phyloP scores from a whole-genome alignment of 2,113 vertebrate species.

The Pimephales promelas region DNA sequence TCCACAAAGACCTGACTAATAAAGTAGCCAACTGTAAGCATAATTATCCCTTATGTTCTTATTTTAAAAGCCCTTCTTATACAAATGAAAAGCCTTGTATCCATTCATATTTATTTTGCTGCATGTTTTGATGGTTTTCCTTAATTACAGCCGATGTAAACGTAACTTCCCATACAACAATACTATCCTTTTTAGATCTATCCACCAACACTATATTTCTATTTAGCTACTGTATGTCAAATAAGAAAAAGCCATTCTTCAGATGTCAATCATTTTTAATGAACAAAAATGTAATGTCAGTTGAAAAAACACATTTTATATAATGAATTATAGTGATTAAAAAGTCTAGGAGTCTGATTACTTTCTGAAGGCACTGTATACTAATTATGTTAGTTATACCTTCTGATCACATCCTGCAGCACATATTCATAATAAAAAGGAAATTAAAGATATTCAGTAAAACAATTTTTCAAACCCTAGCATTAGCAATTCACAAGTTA shows the following conservation, averaged over 20 bases:
- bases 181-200: not conserved
- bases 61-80: not conserved
- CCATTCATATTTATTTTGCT: not conserved
- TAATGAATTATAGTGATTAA: not conserved
- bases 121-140: not conserved
- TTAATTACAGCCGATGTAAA: not conserved
- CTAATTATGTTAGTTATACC: not conserved
- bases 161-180: not conserved
- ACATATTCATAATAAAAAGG: not conserved
- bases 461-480: not conserved
- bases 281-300: not conserved
- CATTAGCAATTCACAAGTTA: not conserved
- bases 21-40: not conserved
- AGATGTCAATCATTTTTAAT: not conserved
- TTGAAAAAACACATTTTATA: not conserved
- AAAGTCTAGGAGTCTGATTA: not conserved
- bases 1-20: not conserved
- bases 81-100: not conserved
- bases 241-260: not conserved
- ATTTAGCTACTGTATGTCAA: not conserved
- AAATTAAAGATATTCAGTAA: not conserved
- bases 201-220: not conserved
- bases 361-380: not conserved
- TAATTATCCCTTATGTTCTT: too few relatives aligned
- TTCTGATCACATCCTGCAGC: not conserved